phyloP scores from a whole-genome alignment of 2,797 vertebrate species.

The Furcifer pardalis region DNA sequence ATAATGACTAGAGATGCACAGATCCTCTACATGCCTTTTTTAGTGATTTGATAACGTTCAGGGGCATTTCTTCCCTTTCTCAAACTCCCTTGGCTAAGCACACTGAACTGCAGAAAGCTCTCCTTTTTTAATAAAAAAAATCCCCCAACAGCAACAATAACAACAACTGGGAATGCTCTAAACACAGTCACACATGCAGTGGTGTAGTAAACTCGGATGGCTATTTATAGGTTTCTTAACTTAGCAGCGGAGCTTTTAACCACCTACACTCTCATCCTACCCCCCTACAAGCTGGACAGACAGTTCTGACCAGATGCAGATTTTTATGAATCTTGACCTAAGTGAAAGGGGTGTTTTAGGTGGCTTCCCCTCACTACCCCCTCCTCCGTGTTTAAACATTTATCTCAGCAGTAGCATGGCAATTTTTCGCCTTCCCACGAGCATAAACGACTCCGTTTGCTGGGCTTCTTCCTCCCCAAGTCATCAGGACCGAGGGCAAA shows the following conservation, averaged over 20 bases:
- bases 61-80: constrained; percentile 28
- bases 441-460: constrained; percentile 1
- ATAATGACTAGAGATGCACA: neutral
- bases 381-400: neutral
- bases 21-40: constrained; percentile 21
- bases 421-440: neutral
- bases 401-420: neutral
- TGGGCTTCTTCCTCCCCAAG: constrained; percentile 32
- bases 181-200: neutral
- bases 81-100: neutral
- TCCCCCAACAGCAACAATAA: neutral
- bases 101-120: constrained; percentile 32
- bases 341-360: constrained; percentile 23
- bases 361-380: constrained; percentile 15
- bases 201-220: constrained; percentile 6
- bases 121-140: neutral
- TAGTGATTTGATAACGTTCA: constrained; percentile 8
- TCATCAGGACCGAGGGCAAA: constrained; percentile 39
- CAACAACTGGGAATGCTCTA: constrained; percentile 33
- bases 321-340: constrained; percentile 22
- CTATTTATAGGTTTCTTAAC: constrained; percentile 1
- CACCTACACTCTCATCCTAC: neutral
- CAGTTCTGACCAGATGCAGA: constrained; percentile 33
- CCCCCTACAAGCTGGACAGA: neutral
- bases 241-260: constrained; percentile 2